Percentiles rank a stretch among this genome's conserved stretches.
phyloP scores from a whole-genome alignment of 1,140 invertebrate species.

The Drosophila arizonae region DNA sequence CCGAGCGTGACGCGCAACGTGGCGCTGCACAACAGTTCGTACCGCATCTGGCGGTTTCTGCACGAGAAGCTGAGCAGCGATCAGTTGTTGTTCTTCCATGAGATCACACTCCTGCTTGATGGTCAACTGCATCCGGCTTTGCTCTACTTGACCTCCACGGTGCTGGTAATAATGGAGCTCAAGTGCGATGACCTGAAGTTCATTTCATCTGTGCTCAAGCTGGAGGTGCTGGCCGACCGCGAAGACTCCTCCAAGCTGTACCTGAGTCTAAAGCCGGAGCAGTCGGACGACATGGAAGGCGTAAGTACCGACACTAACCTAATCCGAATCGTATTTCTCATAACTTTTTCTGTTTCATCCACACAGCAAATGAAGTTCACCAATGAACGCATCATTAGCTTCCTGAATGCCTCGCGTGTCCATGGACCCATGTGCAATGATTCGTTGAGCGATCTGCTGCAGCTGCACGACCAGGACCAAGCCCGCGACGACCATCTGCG shows the following conservation, averaged over 20 bases:
- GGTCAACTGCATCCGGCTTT: conserved; percentile 57
- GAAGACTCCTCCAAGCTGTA: conserved; percentile 69
- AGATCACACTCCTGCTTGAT: conserved; percentile 58
- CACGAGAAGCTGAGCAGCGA: conserved; percentile 60
- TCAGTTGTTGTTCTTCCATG: conserved; percentile 73
- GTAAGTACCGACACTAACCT: conserved; percentile 37
- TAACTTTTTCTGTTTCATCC: background rate
- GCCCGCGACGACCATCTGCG: conserved; percentile 39
- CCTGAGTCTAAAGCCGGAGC: conserved; percentile 53
- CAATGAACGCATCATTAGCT: conserved; percentile 75
- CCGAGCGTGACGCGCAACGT: conserved; percentile 49
- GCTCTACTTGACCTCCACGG: conserved; percentile 67
- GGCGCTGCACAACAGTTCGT: conserved; percentile 44
- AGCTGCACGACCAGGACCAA: conserved; percentile 43
- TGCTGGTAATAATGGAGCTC: conserved; percentile 69
- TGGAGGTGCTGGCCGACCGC: conserved; percentile 58
- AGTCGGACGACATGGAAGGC: conserved; percentile 55
- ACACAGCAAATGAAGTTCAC: conserved; percentile 66
- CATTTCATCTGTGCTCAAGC: conserved; percentile 63
- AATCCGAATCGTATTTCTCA: background rate
- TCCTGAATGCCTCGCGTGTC: conserved; percentile 59
- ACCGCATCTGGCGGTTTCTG: conserved; percentile 74
- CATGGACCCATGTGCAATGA: conserved; percentile 44
- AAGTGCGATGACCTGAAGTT: conserved; percentile 62
- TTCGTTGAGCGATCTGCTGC: conserved; percentile 64